Evolutionary conservation across 2,797 vertebrate genomes (phyloP).

Genomic region (Darevskia nairensis): DNA sequence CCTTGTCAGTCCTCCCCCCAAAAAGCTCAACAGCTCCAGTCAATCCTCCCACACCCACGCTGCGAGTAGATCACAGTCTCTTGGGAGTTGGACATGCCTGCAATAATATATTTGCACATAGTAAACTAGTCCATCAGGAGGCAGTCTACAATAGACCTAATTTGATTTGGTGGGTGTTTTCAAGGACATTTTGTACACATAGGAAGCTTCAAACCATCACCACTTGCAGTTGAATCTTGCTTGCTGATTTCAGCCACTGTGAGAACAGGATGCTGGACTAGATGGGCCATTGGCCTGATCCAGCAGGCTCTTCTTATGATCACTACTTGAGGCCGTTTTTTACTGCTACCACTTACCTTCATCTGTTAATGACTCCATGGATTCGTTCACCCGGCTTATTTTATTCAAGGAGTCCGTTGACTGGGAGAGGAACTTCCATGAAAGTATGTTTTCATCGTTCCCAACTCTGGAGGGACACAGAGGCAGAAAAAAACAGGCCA

Average conservation of each 20-base stretch:
- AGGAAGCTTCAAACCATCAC: background rate
- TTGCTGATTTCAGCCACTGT: too few relatives aligned
- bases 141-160: background rate
- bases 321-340: background rate
- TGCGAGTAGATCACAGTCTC: too few relatives aligned
- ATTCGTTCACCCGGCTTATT: conserved; percentile 92
- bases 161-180: background rate
- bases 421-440: conserved; percentile 91
- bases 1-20: background rate
- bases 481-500: background rate
- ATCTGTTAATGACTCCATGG: conserved; percentile 94
- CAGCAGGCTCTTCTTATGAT: background rate
- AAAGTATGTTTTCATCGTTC: conserved; percentile 90
- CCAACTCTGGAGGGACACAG: conserved; percentile 81
- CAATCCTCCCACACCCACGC: too few relatives aligned
- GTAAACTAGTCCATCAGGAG: background rate
- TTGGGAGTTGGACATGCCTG: too few relatives aligned
- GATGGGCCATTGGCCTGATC: too few relatives aligned
- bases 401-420: conserved; percentile 97
- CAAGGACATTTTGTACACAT: background rate
- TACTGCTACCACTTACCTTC: conserved; percentile 83
- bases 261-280: too few relatives aligned
- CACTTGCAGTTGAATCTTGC: background rate
- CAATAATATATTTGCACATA: too few relatives aligned
- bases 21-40: too few relatives aligned